Base-by-base conservation (phyloP, 2,888 invertebrate genomes). In the Acleris sparsana region DNA sequence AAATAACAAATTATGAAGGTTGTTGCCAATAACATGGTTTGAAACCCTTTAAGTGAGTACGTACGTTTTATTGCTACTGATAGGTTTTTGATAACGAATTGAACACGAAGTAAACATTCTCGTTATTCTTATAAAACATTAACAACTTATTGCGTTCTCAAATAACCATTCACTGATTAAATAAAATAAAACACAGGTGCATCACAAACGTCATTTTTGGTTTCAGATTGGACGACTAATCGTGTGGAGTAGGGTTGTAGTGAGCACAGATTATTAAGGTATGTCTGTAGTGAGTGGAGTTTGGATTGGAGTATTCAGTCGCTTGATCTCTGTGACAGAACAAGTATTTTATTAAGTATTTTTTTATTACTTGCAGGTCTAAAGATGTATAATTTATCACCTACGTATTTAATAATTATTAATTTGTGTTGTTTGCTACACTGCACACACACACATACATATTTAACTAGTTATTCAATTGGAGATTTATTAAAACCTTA, bases 21-120 rank as follows among this genome's bases (percentile, higher is more conserved):
- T 60, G 63, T 60, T 60, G 53, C 75, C 73, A 74, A 74, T 62
- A 69, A 68, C 72, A 76, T 80, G 82, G 80, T 78, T 81, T 69
- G 85, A 88, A 87, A 83, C 84, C 84, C 68, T 79, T 78, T 70
- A 85, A 85, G 80, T 83, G 80, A 62, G 44, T 48, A 86, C 86
- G 85, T 82, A 86, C 85, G 75, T 74, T 79, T 80, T 81, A 79
- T 76, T 78, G 80, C 70, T 74, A 76, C 72, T 73, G 71, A 74
- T 77, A 71, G 46, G 57, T 57, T 70, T 69, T 65, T 48, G 63
- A 48, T 59, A 77, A 73, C 71, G 74, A 74, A 73, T 73, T 76
- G 70, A 73, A 68, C 70, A 72, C 73, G 70, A 73, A 73, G 66
- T 70, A 63, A 44, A 58, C 65, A 61, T 61, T 56, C 57, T 62